Conservation (phyloP, 2,113 vertebrate genomes). For the Donacobius atricapilla region DNA sequence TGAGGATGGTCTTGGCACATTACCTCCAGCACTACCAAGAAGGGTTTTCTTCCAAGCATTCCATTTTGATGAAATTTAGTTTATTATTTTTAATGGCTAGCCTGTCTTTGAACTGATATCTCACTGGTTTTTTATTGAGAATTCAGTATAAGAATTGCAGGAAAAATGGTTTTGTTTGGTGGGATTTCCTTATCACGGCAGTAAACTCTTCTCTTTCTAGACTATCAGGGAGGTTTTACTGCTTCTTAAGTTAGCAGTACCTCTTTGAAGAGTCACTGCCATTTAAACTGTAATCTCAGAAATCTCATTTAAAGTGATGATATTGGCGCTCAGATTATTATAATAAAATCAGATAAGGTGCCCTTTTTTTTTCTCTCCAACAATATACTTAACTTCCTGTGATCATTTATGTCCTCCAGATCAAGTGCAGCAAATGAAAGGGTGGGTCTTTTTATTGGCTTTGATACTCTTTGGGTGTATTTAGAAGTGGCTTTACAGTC, state of each 20-base stretch:
- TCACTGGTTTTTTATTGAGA: background rate
- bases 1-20: background rate
- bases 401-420: background rate
- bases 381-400: background rate
- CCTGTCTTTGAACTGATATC: background rate
- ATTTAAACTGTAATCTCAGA: background rate
- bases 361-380: background rate
- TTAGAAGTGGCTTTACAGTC: background rate
- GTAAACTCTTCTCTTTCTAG: background rate
- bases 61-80: background rate
- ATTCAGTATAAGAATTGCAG: background rate
- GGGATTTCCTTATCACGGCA: background rate
- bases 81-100: background rate
- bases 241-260: background rate
- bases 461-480: background rate
- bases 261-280: background rate
- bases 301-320: background rate
- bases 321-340: background rate
- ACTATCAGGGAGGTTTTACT: rapidly evolving
- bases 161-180: background rate
- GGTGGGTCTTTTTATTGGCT: background rate
- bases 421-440: background rate
- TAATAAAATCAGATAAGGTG: background rate
- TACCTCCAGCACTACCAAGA: background rate
- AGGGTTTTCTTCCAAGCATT: background rate